Percentiles rank a stretch among this genome's conserved stretches.
Evolutionary conservation across 2,797 vertebrate genomes (phyloP).

Genomic region (Cephalopachus bancanus): DNA sequence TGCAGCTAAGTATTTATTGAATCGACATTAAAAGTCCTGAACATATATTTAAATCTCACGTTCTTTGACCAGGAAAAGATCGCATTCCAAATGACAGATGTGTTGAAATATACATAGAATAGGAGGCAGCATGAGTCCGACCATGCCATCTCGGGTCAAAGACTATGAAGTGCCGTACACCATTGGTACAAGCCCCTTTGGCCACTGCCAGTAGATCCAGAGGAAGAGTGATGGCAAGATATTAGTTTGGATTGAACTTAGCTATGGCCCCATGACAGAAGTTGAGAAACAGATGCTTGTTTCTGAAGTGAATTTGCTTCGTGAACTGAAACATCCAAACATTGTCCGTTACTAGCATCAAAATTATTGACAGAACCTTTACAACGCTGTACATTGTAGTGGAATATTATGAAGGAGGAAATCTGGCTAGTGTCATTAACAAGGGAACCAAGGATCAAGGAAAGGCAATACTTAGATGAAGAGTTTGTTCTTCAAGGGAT

Average conservation of each 20-base stretch:
- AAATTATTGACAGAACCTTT: slow-evolving; percentile 96
- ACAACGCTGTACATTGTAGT: slow-evolving; percentile 97
- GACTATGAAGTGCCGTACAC: slow-evolving; percentile 96
- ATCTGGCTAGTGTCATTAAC: slow-evolving; percentile 94
- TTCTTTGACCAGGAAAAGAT: neutral
- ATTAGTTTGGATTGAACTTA: slow-evolving; percentile 98
- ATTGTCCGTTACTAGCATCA: slow-evolving; percentile 97
- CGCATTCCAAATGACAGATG: neutral
- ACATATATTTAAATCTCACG: neutral
- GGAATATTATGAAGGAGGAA: slow-evolving; percentile 98
- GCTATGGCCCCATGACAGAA: slow-evolving; percentile 97
- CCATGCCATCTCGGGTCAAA: slow-evolving; percentile 94
- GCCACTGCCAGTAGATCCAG: slow-evolving; percentile 96
- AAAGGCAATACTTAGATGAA: slow-evolving; percentile 95
- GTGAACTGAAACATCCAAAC: slow-evolving; percentile 96
- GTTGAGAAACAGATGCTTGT: slow-evolving; percentile 98
- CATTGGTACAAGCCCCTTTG: slow-evolving; percentile 96
- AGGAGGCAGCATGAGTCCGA: neutral
- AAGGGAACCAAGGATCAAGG: slow-evolving; percentile 94
- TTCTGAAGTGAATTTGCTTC: slow-evolving; percentile 97
- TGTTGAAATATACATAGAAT: neutral
- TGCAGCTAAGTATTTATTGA: neutral
- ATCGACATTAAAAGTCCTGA: slow-evolving; percentile 38
- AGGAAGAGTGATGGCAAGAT: slow-evolving; percentile 95
- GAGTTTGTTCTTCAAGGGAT: slow-evolving; percentile 94